Percentiles rank a stretch among this genome's conserved stretches.
These are phyloP conservation scores for Helleia helle DNA, from an alignment of 2,888 invertebrate genomes.

Conservation along the genomic window DNA sequence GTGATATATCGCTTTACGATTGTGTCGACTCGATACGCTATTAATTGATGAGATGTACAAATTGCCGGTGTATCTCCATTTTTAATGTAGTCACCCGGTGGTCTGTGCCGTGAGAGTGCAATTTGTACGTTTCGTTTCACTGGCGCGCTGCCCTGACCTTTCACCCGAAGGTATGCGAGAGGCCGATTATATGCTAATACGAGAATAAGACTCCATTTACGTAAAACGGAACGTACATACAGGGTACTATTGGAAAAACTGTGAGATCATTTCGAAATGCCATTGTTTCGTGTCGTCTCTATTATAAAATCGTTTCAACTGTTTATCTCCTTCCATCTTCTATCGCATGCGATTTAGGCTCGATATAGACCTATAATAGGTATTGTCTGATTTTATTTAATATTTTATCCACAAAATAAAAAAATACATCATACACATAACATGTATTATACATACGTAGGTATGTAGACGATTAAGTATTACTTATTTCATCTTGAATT, in stretches of 20 bases:
- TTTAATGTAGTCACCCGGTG: conserved; percentile 26
- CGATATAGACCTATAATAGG: background rate
- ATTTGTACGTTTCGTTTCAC: conserved; percentile 41
- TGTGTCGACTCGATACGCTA: conserved; percentile 18
- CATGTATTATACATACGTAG: too few relatives aligned
- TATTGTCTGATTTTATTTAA: too few relatives aligned
- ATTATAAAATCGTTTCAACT: background rate
- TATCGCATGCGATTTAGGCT: background rate
- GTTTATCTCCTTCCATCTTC: too few relatives aligned
- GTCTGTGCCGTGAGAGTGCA: conserved; percentile 47
- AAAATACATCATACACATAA: too few relatives aligned
- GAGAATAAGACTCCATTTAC: conserved; percentile 36
- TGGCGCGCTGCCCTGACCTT: conserved; percentile 34
- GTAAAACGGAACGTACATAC: conserved; percentile 27
- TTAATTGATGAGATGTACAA: conserved; percentile 19
- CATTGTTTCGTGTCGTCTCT: background rate
- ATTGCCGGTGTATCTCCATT: conserved; percentile 16
- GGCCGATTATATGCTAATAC: conserved; percentile 56
- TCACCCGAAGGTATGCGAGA: conserved; percentile 30
- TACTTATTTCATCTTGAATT: too few relatives aligned
- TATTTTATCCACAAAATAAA: too few relatives aligned
- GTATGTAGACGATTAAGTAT: too few relatives aligned
- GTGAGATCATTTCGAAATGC: background rate
- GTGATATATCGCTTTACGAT: conserved; percentile 20
- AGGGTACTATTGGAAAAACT: conserved; percentile 1